phyloP scores from a whole-genome alignment of 1,140 invertebrate genomes.

The Meteorus sp. region DNA sequence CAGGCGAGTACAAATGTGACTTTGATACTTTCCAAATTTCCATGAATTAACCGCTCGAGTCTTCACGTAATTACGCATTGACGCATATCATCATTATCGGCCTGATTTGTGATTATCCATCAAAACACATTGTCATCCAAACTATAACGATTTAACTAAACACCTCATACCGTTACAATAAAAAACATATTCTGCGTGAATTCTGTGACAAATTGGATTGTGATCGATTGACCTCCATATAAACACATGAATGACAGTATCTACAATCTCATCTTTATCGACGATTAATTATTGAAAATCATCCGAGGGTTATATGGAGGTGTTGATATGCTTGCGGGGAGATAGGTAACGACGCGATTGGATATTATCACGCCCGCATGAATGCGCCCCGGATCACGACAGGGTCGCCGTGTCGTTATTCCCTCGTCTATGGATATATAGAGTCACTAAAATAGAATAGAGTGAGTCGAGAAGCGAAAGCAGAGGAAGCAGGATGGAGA shows the following conservation, averaged over 20 bases:
- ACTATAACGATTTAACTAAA: no score
- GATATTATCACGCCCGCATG: slow-evolving; percentile 43
- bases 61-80: no score
- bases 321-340: slow-evolving; percentile 13
- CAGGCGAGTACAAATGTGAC: no score
- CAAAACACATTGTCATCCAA: no score
- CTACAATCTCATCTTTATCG: slow-evolving; percentile 29
- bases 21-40: no score
- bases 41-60: no score
- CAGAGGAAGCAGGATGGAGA: neutral
- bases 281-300: slow-evolving; percentile 46
- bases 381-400: slow-evolving; percentile 26
- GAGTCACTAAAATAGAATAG: no score
- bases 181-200: no score
- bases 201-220: no score
- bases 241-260: neutral
- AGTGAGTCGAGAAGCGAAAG: slow-evolving; percentile 7
- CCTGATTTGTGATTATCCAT: no score
- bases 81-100: no score
- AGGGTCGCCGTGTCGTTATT: slow-evolving; percentile 29
- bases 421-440: neutral
- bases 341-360: slow-evolving; percentile 36
- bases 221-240: neutral
- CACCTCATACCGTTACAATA: no score
- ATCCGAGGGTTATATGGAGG: slow-evolving; percentile 27